These are phyloP conservation scores for Eclectus roratus DNA, from an alignment of 2,113 vertebrate species.

Conservation along the genomic window DNA sequence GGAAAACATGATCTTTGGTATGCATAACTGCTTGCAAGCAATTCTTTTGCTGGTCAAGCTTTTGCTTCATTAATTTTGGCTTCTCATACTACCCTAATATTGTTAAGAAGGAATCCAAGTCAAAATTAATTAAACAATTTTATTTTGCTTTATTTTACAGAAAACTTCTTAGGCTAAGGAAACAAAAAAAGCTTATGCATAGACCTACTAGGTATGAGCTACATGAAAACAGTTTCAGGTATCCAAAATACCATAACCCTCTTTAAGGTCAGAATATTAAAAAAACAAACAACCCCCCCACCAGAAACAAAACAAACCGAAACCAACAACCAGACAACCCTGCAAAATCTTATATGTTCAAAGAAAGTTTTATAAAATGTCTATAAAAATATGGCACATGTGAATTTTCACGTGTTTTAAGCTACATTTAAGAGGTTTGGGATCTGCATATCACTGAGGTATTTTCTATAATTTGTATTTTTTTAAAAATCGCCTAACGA, in stretches of 20 bases:
- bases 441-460: not conserved
- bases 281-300: not conserved
- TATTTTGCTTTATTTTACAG: not conserved
- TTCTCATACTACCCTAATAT: not conserved
- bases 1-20: not conserved
- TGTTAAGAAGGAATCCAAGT: not conserved
- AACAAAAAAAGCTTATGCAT: accelerated
- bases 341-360: not conserved
- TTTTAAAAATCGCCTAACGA: not conserved
- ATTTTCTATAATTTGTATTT: not conserved
- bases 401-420: not conserved
- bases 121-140: not conserved
- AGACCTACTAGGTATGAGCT: not conserved
- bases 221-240: not conserved
- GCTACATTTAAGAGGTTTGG: not conserved
- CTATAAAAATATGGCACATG: not conserved
- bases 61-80: not conserved
- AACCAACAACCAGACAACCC: not conserved
- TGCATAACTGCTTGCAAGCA: not conserved
- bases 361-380: not conserved
- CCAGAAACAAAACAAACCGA: not conserved
- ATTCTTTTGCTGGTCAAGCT: not conserved
- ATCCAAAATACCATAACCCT: not conserved
- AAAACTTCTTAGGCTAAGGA: not conserved
- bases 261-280: not conserved